Percentiles rank a stretch among this genome's conserved stretches.
phyloP scores from a whole-genome alignment of 2,797 vertebrate species.

The Pseudocheirus occidentalis region DNA sequence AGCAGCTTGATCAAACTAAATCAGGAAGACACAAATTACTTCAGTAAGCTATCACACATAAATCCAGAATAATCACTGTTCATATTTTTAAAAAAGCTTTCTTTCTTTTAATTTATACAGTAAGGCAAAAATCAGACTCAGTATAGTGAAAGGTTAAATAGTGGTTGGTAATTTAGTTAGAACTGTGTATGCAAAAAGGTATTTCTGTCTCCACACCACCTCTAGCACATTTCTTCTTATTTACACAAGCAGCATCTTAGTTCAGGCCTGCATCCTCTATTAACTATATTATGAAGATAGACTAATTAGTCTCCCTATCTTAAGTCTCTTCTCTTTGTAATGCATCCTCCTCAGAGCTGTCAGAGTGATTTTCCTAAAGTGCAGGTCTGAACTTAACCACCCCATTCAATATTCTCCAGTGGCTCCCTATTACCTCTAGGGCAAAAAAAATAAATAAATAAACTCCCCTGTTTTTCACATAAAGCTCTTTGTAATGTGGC shows the following conservation, averaged over 20 bases:
- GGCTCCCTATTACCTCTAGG: neutral
- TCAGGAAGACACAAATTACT: constrained; percentile 77
- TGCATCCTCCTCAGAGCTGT: neutral
- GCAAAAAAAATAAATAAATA: neutral
- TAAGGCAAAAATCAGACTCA: neutral
- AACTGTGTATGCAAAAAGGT: neutral
- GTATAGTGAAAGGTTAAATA: neutral
- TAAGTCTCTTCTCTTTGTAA: neutral
- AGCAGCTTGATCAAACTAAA: constrained; percentile 96
- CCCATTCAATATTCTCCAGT: neutral
- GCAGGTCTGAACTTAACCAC: neutral
- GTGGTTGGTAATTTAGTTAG: neutral
- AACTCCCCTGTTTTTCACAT: neutral
- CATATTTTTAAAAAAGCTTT: neutral
- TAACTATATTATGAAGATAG: neutral
- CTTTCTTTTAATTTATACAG: neutral
- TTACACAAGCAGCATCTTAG: neutral
- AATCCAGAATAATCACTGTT: constrained; percentile 56
- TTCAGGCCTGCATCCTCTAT: neutral
- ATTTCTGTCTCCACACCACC: neutral
- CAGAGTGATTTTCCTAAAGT: neutral
- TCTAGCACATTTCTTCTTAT: neutral
- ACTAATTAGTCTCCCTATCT: neutral
- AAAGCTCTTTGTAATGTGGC: neutral
- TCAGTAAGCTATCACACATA: constrained; percentile 55